Percentiles rank a stretch among this genome's conserved stretches.
phyloP scores from a whole-genome alignment of 2,797 vertebrate species.

The Gallinago solitaria region DNA sequence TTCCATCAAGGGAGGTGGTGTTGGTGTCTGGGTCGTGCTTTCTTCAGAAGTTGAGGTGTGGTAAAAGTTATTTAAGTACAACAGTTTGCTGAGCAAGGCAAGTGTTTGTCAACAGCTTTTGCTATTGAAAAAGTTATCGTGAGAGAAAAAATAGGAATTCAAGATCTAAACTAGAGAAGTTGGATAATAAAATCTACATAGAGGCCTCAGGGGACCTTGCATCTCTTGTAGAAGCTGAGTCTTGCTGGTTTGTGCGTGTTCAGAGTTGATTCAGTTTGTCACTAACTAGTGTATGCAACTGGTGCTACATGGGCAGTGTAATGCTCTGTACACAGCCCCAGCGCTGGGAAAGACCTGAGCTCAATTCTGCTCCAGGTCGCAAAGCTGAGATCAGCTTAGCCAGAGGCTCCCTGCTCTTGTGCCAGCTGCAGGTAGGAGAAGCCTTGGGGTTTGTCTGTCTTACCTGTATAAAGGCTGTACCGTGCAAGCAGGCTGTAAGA shows the following conservation, averaged over 20 bases:
- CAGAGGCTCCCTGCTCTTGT: neutral
- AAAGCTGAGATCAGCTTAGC: neutral
- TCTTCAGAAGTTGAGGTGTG: neutral
- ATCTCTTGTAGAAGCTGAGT: neutral
- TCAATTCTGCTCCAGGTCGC: fast-evolving
- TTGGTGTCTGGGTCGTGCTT: neutral
- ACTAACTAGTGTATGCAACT: fast-evolving
- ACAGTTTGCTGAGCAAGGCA: neutral
- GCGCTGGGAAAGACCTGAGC: neutral
- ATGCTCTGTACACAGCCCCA: neutral
- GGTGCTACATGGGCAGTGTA: neutral
- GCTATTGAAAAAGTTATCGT: neutral
- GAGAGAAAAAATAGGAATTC: neutral
- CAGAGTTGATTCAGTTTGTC: neutral
- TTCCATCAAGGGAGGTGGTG: neutral
- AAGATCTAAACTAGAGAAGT: neutral
- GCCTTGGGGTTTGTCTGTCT: neutral
- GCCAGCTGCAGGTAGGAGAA: neutral
- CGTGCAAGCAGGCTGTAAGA: neutral
- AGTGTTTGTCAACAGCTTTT: neutral
- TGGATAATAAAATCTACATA: neutral
- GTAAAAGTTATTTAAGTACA: neutral
- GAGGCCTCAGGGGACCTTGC: neutral
- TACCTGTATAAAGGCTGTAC: neutral
- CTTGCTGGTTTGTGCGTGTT: neutral